Base-by-base conservation (phyloP, 2,113 vertebrate genomes). In the Ceyx cyanopectus region DNA sequence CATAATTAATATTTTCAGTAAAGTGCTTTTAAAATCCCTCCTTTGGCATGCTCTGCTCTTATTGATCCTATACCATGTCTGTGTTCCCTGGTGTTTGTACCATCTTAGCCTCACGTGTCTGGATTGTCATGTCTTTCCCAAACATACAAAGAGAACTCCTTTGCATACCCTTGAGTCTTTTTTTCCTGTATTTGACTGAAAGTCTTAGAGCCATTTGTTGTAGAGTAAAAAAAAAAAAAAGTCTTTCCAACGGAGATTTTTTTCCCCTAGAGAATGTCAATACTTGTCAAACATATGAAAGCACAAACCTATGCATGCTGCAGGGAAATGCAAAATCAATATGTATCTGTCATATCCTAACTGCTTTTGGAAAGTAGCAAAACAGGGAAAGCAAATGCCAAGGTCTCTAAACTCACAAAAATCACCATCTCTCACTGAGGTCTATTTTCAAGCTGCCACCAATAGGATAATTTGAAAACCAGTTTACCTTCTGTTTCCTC, bases 231-330 rank as follows among this genome's bases (percentile, higher is more conserved):
- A 74, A 67, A 46, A 48, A 48, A 48, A 48, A 48, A 48, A 21
- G 10, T 43, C 50, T 81, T 84, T 90, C 61, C 68, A 63, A 51
- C 18, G 37, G 51, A 65, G 26, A 6, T 53, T 73, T 62, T 70
- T n/a, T n/a, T 30, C 87, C 93, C 66, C 65, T 21, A 22, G 86
- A 76, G 80, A 68, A 77, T 56, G 73, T 85, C 92, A 93, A 74
- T 93, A 57, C 57, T 83, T 93, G 88, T 90, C 93, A 77, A 92
- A 86, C 48, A 65, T 16, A 62, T 20, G 70, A 94, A 94, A 88
- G 80, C 76, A 84, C 0, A 2, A 67, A 56, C 57, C 63, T 26
- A 43, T 40, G 29, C 57, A 16, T 60, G 85, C 88, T 96, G 85
- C 48, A 83, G 65, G 85, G 83, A 85, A 94, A 88, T 23, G 57